A percentile compares a stretch with the other conserved stretches of the same genome.
phyloP scores from a whole-genome alignment of 64 coral and sea anemone genomes.

The Anthopleura sola region DNA sequence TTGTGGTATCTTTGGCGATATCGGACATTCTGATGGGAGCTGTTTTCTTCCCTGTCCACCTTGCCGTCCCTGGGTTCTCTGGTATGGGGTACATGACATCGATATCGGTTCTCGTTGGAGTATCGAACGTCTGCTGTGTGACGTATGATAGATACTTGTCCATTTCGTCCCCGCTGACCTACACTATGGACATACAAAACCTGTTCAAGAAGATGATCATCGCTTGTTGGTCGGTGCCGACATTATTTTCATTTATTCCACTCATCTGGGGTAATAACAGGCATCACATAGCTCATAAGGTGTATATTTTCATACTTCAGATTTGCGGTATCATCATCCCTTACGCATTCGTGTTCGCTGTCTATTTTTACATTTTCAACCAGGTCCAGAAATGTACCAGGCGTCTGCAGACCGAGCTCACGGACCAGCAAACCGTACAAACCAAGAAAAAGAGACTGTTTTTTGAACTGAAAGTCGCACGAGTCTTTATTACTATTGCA shows the following conservation, averaged over 20 bases:
- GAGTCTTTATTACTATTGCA: conserved; percentile 29
- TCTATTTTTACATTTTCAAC: conserved; percentile 25
- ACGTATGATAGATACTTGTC: conserved; percentile 49
- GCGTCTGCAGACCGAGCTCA: neutral
- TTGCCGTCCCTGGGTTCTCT: neutral
- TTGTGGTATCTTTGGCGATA: conserved; percentile 44
- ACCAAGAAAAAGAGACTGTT: neutral
- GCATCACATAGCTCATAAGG: neutral
- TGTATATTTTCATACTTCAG: conserved; percentile 24
- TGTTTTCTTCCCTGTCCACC: conserved; percentile 2
- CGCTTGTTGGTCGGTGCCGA: conserved; percentile 25
- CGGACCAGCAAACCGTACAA: neutral
- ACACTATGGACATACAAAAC: neutral
- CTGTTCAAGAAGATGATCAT: conserved; percentile 25
- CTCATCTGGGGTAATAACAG: conserved; percentile 15
- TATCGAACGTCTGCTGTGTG: conserved; percentile 37
- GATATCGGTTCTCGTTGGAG: conserved; percentile 27
- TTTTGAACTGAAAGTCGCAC: conserved; percentile 13
- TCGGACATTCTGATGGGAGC: conserved; percentile 42
- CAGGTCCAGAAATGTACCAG: conserved; percentile 23
- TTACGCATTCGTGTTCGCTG: conserved; percentile 17
- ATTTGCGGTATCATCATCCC: conserved; percentile 28
- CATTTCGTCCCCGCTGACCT: conserved; percentile 18
- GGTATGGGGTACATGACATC: neutral
- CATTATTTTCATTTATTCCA: conserved; percentile 13